These are phyloP conservation scores for Hyphantria cunea DNA, from an alignment of 1,140 invertebrate genomes.

Conservation along the genomic window DNA sequence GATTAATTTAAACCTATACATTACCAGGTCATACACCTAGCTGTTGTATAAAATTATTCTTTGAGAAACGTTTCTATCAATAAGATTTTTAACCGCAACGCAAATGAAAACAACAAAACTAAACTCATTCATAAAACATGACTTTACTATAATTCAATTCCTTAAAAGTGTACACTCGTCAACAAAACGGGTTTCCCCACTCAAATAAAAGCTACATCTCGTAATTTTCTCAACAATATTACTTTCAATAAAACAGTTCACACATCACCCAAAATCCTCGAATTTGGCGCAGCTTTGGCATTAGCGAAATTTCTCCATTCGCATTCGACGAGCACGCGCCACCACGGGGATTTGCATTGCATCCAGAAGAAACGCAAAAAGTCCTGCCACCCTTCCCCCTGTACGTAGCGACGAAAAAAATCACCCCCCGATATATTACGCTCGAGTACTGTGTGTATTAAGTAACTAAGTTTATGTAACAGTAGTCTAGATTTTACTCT, in stretches of 20 bases:
- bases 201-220: no score
- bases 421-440: conserved; percentile 26
- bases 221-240: background rate
- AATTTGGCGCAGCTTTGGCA: conserved; percentile 28
- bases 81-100: no score
- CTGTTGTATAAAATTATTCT: no score
- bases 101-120: no score
- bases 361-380: conserved; percentile 73
- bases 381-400: conserved; percentile 41
- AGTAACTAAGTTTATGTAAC: conserved; percentile 12
- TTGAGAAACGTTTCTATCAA: no score
- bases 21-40: no score
- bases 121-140: no score
- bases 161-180: no score
- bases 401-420: conserved; percentile 21
- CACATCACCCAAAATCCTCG: conserved; percentile 13
- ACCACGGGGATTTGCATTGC: conserved; percentile 62
- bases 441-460: conserved; percentile 19
- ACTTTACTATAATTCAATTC: no score
- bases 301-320: conserved; percentile 69
- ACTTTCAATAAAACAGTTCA: conserved; percentile 8
- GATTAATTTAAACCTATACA: no score
- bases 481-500: background rate
- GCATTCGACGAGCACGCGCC: conserved; percentile 54
- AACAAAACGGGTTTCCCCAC: no score